A percentile compares a stretch with the other conserved stretches of the same genome.
Evolutionary conservation across 53 echinoderm and acorn worm species (phyloP).

Genomic region (Pentamera pediparva): DNA sequence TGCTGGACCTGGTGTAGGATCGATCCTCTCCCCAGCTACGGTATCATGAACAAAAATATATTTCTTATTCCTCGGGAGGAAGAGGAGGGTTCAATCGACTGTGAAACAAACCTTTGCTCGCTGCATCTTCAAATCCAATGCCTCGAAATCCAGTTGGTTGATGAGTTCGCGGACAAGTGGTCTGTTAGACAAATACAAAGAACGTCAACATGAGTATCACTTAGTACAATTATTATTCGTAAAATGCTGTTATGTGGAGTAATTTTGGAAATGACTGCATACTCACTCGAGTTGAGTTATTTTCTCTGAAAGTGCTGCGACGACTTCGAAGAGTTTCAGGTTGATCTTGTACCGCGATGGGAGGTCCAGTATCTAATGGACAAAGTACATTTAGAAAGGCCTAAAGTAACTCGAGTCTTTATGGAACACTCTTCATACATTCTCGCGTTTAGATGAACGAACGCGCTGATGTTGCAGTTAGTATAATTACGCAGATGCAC

Average conservation of each 20-base stretch:
- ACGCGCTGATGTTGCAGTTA: no score
- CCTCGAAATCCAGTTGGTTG: constrained; percentile 94
- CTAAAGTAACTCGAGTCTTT: no score
- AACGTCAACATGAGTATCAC: background rate
- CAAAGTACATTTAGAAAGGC: background rate
- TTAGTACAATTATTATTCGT: background rate
- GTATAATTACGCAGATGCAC: no score
- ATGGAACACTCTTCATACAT: no score
- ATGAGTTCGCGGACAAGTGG: constrained; percentile 90
- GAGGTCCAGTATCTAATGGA: constrained; percentile 69
- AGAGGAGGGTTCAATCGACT: no score
- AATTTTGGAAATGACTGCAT: background rate
- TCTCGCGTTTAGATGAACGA: no score
- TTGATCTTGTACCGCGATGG: constrained; percentile 77
- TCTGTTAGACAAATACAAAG: constrained; percentile 30
- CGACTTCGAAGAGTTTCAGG: constrained; percentile 90
- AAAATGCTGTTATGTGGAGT: background rate
- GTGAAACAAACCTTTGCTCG: constrained; percentile 67
- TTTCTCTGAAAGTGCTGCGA: constrained; percentile 94
- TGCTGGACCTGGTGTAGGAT: no score
- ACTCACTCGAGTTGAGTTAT: constrained; percentile 96
- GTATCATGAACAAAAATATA: no score
- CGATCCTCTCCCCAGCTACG: background rate
- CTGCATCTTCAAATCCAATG: constrained; percentile 88
- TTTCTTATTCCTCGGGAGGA: no score